Conservation (phyloP, 2,113 vertebrate genomes). For the Tauraco erythrolophus region DNA sequence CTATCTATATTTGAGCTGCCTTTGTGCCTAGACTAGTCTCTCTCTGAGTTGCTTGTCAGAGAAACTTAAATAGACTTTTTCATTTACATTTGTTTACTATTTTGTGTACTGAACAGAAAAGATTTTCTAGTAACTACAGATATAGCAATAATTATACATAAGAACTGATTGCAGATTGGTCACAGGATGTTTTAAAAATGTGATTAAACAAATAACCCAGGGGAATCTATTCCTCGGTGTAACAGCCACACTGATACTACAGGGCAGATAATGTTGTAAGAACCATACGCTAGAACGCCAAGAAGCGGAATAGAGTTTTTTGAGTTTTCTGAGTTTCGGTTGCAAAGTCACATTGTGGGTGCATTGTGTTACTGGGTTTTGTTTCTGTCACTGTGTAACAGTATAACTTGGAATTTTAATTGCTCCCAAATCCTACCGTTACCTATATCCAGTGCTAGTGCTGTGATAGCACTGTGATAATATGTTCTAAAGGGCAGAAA, state of each 20-base stretch:
- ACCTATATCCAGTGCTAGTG: neutral
- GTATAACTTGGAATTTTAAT: conserved; percentile 56
- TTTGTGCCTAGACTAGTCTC: neutral
- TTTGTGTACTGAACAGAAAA: neutral
- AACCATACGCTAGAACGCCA: neutral
- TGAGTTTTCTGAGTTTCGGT: conserved; percentile 12
- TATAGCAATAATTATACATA: neutral
- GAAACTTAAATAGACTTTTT: neutral
- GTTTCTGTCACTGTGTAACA: conserved; percentile 44
- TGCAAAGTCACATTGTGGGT: neutral
- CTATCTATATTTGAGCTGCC: neutral
- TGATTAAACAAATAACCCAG: neutral
- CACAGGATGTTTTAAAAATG: neutral
- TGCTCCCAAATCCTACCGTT: neutral
- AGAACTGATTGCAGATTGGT: neutral
- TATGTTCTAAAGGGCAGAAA: conserved; percentile 14
- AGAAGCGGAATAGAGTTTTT: neutral
- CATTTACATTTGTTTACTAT: neutral
- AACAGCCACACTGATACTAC: neutral
- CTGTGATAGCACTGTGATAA: conserved; percentile 22
- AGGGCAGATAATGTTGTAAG: neutral
- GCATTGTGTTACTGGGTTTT: conserved; percentile 25
- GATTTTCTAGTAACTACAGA: neutral
- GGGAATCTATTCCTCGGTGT: neutral
- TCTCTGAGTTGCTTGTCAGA: neutral